Base-by-base conservation (phyloP, 1,140 invertebrate species). In the Zaprionus capensis region DNA sequence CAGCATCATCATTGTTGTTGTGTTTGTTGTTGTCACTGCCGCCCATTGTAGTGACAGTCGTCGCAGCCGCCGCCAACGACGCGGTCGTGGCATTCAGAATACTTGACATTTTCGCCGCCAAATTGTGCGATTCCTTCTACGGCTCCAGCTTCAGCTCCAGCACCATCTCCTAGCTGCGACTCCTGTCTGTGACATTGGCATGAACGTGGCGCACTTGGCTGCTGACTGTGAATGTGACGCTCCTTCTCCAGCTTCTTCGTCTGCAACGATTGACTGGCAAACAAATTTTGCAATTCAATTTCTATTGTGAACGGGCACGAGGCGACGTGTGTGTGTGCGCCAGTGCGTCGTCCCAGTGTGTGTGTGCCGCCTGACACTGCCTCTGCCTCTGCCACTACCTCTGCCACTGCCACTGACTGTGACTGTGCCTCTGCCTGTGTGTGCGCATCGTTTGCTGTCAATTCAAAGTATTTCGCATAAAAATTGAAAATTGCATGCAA, bases 211-310 rank as follows among this genome's bases (percentile, higher is more conserved):
- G 69, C 76, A 71, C 36, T 76, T 57, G 62, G 38, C 31, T 46
- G 31, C 58, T 31, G 51, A 51, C 49, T 38, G 36, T 31, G 51
- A 51, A 36, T 38, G 36, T 15, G 36, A n/a, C 46, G 11, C 26
- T 34, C 44, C 46, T 38, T 44, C 5, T 4, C 15, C 41, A 20
- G 41, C 61, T 53, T 57, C 70, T 68, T 78, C 80, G 49, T 69
- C 78, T 55, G 53, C 66, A 67, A 58, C 71, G 76, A 78, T 81
- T 78, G 68, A 82, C 76, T 71, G 83, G 84, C 85, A 88, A 88
- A 88, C 81, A 90, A 90, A 90, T 90, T 90, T 90, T 85, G 82
- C 85, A 90, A 90, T 90, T 90, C 85, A 90, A 90, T 90, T 88
- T 90, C 85, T 76, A 90, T 90, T 78, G 71, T 78, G 65, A 46